Evolutionary conservation across 2,797 vertebrate species (phyloP).

Genomic region (Nannoperca australis): DNA sequence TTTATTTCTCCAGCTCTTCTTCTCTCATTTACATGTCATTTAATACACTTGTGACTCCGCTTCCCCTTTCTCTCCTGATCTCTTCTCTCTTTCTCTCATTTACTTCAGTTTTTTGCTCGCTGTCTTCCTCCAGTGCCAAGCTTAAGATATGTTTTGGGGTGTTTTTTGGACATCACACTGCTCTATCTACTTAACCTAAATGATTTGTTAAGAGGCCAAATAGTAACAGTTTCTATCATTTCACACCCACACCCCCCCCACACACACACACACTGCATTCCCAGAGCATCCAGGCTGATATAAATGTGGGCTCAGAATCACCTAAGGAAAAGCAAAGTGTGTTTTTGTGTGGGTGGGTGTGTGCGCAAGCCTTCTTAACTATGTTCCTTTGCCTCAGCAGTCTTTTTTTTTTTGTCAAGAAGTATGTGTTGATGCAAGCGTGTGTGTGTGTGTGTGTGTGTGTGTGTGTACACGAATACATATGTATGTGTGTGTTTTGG

Average conservation of each 20-base stretch:
- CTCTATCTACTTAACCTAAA: constrained; percentile 61
- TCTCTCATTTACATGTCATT: constrained; percentile 67
- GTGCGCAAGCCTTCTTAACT: background rate
- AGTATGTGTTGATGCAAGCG: constrained; percentile 33
- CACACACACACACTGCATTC: constrained; percentile 14
- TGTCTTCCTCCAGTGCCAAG: constrained; percentile 30
- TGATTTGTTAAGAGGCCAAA: constrained; percentile 55
- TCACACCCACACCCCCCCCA: constrained; percentile 17
- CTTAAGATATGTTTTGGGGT: background rate
- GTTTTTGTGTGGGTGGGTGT: constrained; percentile 4
- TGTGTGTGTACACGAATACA: constrained; percentile 27
- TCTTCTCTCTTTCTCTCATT: constrained; percentile 28
- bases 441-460: constrained; percentile 31
- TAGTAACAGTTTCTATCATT: constrained; percentile 32
- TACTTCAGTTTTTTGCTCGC: constrained; percentile 11
- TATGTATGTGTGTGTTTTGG: constrained; percentile 45
- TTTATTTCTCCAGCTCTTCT: constrained; percentile 48
- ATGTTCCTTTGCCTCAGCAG: background rate
- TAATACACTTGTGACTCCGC: constrained; percentile 28
- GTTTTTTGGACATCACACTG: constrained; percentile 16
- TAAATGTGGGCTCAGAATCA: constrained; percentile 73
- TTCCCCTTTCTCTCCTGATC: constrained; percentile 20
- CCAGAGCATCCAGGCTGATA: constrained; percentile 74
- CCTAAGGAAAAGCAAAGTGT: constrained; percentile 63
- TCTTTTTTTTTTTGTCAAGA: constrained; percentile 30